Evolutionary conservation across 2,888 invertebrate species (phyloP), one percentile per base, ranked within the genome.

Genomic region (Gymnocheta viridis): DNA sequence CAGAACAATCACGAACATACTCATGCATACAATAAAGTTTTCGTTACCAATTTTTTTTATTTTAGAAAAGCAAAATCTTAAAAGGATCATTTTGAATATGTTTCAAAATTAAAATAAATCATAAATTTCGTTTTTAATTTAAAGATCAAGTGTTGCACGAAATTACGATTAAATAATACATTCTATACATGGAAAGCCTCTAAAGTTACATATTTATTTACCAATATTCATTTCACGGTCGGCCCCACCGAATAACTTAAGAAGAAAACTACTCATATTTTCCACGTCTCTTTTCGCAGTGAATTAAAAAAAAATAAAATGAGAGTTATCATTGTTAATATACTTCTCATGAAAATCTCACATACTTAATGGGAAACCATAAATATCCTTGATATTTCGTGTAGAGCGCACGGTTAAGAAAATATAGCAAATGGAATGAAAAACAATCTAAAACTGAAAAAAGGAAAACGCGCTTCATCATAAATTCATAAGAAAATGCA

Each of bases 391-490:
- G n/a, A 1, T 29, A 17, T 6, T 17, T 5, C 2, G 38, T 38
- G 38, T 38, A 51, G 51, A 6, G 22, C 10, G 19, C n/a, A 49
- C 9, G 1, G 5, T 3, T 9, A n/a, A 54, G 4, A 58, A 41
- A 44, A 7, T 27, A 14, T 41, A 69, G 19, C 67, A 35, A 41
- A 10, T 27, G 29, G 51, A 17, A 67, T 17, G 44, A 10, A 69
- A 80, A 47, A 51, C 66, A 66, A 5, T 17, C 14, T 6, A 17
- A 69, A 69, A 12, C 27, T 64, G 2, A 64, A 44, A 6, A 41
- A n/a, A 41, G 5, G 5, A n/a, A 17, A 66, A 80, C 32, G 44
- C 12, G 32, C 64, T 51, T 41, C 58, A 38, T 72, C 17, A 80
- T 62, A 67, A 56, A 67, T 73, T 51, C 32, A 14, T 54, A 12